Percentiles rank a stretch among this genome's conserved stretches.
These are phyloP conservation scores for Globodera ellingtonae DNA, from an alignment of 1,140 invertebrate species.

Conservation along the genomic window DNA sequence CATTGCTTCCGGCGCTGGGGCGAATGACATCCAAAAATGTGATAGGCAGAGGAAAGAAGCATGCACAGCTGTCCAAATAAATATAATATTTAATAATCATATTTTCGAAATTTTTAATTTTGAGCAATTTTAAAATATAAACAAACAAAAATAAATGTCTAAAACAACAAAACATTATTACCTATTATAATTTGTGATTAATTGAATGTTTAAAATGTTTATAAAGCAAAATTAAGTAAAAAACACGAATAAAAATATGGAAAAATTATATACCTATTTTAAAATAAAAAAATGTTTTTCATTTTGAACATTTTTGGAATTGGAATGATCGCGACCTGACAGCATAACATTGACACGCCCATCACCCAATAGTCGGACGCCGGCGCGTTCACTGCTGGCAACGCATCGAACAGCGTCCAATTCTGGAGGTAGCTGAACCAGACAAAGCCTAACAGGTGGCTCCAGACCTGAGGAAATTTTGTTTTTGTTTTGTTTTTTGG, in stretches of 20 bases:
- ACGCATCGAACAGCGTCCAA: slow-evolving; percentile 75
- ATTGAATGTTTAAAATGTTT: slow-evolving; percentile 55
- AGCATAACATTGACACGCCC: slow-evolving; percentile 79
- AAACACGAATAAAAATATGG: slow-evolving; percentile 9
- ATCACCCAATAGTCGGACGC: slow-evolving; percentile 79
- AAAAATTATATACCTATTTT: slow-evolving; percentile 1
- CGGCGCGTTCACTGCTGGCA: slow-evolving; percentile 63
- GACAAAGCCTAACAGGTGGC: slow-evolving; percentile 87
- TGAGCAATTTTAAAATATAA: no score
- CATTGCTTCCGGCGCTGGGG: slow-evolving; percentile 83
- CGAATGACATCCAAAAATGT: slow-evolving; percentile 88
- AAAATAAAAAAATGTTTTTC: background rate
- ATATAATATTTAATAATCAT: no score
- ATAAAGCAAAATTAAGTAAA: no score
- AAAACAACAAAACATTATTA: background rate
- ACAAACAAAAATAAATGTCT: background rate
- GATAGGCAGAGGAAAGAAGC: slow-evolving; percentile 86
- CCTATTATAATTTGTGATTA: background rate
- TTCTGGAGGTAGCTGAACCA: slow-evolving; percentile 81
- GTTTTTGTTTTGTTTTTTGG: no score
- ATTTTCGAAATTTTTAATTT: no score
- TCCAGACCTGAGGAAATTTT: slow-evolving; percentile 74
- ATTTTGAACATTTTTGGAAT: background rate
- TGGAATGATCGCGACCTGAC: slow-evolving; percentile 32
- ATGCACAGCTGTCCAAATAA: slow-evolving; percentile 78